Base-by-base conservation (phyloP, 2,888 invertebrate species). In the Calephelis perditalis region DNA sequence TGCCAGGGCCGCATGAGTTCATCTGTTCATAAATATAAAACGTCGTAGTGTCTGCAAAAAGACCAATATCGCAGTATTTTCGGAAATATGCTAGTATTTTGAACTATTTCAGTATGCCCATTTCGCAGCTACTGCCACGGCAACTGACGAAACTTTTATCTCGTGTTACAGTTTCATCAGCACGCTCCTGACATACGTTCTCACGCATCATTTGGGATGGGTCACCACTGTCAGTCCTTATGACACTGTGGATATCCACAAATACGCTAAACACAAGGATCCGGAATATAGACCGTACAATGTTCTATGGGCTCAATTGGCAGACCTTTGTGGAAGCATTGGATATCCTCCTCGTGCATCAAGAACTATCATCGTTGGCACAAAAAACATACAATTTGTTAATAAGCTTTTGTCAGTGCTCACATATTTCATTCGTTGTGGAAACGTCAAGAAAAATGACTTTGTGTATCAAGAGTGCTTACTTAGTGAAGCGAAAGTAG, bases 161-260 rank as follows among this genome's bases (percentile, higher is more conserved):
- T 40, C 8, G 40, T 72, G 70, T 93, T 93, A 65, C 92, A 98
- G 98, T 86, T 98, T 98, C 84, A 92, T 98, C 74, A 97, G 97
- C 80, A 97, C 96, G 26, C 92, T 98, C 65, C 81, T 98, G 59
- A 98, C 97, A 7, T 96, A 96, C 65, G 95, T 97, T 56, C 86
- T 98, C 59, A 97, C 97, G 0, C 94, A 97, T 81, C 98, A 98
- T 78, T 92, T 98, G 47, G 97, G 97, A 15, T 98, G 98, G 98
- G 96, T 97, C 61, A 93, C 95, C 43, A 96, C 97, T 0, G 95
- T 96, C 12, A 90, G 90, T 66, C 91, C 91, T 0, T 91, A 89
- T 71, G 90, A 87, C 62, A 77, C 78, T 62, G 69, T 81, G 52
- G 82, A 82, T 59, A 74, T 76, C 11, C 73, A 73, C n/a, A 67